Evolutionary conservation across 1,140 invertebrate genomes (phyloP), one percentile per base, ranked within the genome.

Genomic region (Nephila pilipes): DNA sequence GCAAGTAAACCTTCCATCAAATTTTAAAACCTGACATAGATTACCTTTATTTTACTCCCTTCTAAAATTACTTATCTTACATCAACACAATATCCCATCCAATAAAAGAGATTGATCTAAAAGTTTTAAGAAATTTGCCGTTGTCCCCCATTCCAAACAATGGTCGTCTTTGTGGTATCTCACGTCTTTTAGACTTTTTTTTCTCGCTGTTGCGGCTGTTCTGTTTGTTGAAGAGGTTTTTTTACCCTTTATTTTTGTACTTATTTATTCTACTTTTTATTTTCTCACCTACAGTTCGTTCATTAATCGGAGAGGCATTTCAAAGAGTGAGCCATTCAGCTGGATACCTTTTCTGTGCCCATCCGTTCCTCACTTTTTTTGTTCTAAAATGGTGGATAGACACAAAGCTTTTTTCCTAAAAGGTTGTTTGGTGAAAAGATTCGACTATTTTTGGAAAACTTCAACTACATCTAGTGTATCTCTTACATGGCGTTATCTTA

Each of bases 251-350:
- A 0, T 32, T 69, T 14, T n/a, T 29, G 14, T 16, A 25, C 36
- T 46, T 38, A 25, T 54, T 46, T 20, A 55, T 54, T 54, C n/a
- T 14, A 16, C 10, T 46, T 81, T 81, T n/a, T 25, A n/a, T 22
- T 25, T 83, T 83, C 25, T 29, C 36, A 3, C 80, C 22, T 22
- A 46, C 80, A 83, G 80, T 83, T 83, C 38, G 38, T 25, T 83
- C 80, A 83, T 83, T 83, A 83, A 83, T 83, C 80, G 80, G n/a
- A 83, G 38, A 83, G 80, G 80, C 25, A 55, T 83, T 83, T 55
- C 54, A 25, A 22, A 54, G 38, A n/a, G 63, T 36, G 20, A 55
- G 80, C 80, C 80, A 83, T 83, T 83, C 80, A 54, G 20, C n/a
- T 54, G 80, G 38, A 2, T 16, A 54, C n/a, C n/a, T 83, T n/a